A percentile compares a stretch with the other conserved stretches of the same genome.
Conservation (phyloP, 2,888 invertebrate species). For the Eilema griseolum region DNA sequence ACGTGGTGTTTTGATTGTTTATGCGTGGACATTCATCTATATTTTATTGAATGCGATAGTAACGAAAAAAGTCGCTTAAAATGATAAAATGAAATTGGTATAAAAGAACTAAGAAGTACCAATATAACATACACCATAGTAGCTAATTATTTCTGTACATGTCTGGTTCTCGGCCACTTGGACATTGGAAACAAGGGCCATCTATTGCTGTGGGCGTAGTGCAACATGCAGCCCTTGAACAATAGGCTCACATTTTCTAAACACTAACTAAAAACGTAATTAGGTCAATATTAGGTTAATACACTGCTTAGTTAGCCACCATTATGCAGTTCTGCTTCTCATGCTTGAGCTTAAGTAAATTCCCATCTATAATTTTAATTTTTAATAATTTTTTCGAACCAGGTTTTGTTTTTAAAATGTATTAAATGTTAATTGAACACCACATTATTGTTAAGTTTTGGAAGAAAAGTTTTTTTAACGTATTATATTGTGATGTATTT, state of each 20-base stretch:
- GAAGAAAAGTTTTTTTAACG: background rate
- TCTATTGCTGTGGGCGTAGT: background rate
- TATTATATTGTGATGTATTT: background rate
- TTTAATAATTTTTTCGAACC: no score
- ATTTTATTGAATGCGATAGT: background rate
- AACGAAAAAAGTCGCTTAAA: background rate
- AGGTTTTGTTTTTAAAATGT: background rate
- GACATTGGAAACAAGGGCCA: background rate
- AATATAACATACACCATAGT: background rate
- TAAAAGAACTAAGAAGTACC: background rate
- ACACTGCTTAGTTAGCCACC: background rate
- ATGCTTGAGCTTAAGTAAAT: background rate
- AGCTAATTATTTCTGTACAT: background rate
- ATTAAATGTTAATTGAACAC: background rate
- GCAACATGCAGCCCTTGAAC: background rate
- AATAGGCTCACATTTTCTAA: background rate
- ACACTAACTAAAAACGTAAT: no score
- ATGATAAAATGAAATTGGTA: background rate
- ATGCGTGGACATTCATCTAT: constrained; percentile 15
- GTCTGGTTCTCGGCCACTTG: background rate
- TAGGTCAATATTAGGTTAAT: no score
- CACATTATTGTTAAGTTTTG: background rate
- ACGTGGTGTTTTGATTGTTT: constrained; percentile 62
- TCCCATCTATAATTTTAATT: background rate
- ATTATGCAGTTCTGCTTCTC: background rate